Base-by-base conservation (phyloP, 2,888 invertebrate genomes). In the Smittia aterrima region DNA sequence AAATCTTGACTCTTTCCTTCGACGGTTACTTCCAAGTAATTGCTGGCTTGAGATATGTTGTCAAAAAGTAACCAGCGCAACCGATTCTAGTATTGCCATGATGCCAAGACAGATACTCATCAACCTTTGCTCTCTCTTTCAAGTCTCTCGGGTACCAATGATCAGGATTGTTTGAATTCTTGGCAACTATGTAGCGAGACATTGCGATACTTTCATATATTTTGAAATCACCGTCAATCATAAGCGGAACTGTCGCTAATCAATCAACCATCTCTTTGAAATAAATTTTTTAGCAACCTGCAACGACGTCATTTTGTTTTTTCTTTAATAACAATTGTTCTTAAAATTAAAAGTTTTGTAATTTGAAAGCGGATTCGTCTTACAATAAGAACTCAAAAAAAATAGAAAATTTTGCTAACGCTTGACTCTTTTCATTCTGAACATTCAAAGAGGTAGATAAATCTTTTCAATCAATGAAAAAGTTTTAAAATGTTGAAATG, bases 101-200 rank as follows among this genome's bases (percentile, higher is more conserved):
- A 75, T 92, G 90, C 91, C 92, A 92, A 79, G 88, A 87, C 75
- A 90, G 82, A 79, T 86, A 89, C 80, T 91, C 90, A 79, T 92
- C 90, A 4, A 91, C 86, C 75, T 82, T 82, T 0, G 89, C 88
- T 78, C 87, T 86, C 58, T 80, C 78, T 78, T 85, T 81, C 0
- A 85, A 79, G 71, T 88, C 86, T 75, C 82, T 84, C 0, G 91
- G 91, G 80, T 90, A 92, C 85, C 89, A 88, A 76, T 87, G 83
- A 75, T 88, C 86, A 47, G 81, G 78, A 16, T 85, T 77, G 18
- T 32, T 68, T 7, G 75, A 40, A 6, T 74, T 53, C 20, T 75
- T 75, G 0, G 70, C 40, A 9, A 75, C 66, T 7, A 78, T 77
- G 79, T 88, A 92, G 78, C 89, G 85, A 27, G 90, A 77, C 75